Base-by-base conservation (phyloP, 2,888 invertebrate species). In the Aethes cnicana region DNA sequence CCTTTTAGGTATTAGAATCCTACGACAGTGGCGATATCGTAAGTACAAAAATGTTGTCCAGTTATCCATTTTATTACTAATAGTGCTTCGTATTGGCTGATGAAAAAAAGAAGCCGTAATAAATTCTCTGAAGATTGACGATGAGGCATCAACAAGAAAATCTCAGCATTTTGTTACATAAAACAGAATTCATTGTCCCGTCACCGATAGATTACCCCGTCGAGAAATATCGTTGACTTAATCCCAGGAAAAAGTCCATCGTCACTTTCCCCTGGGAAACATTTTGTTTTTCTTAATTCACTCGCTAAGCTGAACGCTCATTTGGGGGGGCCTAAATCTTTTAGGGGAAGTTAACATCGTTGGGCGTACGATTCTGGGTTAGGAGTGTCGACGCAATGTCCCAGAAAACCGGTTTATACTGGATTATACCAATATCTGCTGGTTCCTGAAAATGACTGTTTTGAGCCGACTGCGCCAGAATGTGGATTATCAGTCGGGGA, bases 311-410 rank as follows among this genome's bases (percentile, higher is more conserved):
- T 14, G 43, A 36, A 17, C 37, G 50, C 50, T 50, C 50, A 50
- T 44, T 50, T 50, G 21, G 44, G 25, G 11, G 4, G 18, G 17
- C 23, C 30, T 50, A 32, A 50, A 50, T 44, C 37, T 44, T 44
- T 44, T 11, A 25, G n/a, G 32, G 50, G 30, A 44, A 52, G 44
- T 52, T 44, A 52, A 44, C 49, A 50, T 43, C 28, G 20, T n/a
- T 4, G 23, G 30, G 30, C 36, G 36, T 28, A 8, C 36, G 28
- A 50, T 32, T 30, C 43, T 21, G 18, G 35, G 6, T 21, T 5
- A 12, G 16, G 9, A 21, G 28, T 28, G 28, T 43, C 35, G 6
- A 12, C 3, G 42, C 36, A 9, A 36, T 43, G 43, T 43, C 49
- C 43, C 43, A 43, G 43, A 50, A 50, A 50, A 43, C 23, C 16